These are phyloP conservation scores for Uropetala carovei DNA, from an alignment of 2,888 invertebrate species.

Conservation along the genomic window DNA sequence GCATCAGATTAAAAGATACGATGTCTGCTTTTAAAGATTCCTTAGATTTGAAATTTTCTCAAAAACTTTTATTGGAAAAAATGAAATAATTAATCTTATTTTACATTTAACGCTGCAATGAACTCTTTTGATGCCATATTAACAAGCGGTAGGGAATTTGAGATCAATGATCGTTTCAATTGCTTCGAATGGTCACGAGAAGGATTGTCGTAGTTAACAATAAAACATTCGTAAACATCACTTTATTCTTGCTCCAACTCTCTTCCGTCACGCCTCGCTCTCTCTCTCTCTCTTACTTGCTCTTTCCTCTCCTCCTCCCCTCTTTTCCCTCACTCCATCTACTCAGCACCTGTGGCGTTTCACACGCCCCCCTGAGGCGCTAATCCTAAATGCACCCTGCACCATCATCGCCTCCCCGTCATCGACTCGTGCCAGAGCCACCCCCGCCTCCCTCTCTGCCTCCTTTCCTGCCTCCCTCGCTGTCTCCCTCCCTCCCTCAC, in stretches of 20 bases:
- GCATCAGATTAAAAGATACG: no score
- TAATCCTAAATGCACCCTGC: conserved; percentile 55
- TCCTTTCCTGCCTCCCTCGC: background rate
- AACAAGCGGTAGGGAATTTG: no score
- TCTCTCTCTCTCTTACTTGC: background rate
- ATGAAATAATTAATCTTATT: no score
- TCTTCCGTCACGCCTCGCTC: background rate
- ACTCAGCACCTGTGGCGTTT: background rate
- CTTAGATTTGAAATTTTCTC: no score
- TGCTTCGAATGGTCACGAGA: no score
- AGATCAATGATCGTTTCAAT: no score
- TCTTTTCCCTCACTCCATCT: background rate
- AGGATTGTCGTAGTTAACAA: background rate
- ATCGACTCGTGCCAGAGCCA: background rate
- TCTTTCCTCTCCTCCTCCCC: no score
- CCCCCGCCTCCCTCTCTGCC: background rate
- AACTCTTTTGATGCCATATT: no score
- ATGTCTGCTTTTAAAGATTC: no score
- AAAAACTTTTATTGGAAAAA: no score
- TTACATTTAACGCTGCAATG: no score
- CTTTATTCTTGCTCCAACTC: background rate
- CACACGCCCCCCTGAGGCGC: conserved; percentile 5
- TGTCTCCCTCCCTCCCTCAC: no score
- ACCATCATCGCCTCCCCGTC: background rate
- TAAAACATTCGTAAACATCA: background rate